phyloP scores from a whole-genome alignment of 2,888 invertebrate species.

The Dioctria linearis region DNA sequence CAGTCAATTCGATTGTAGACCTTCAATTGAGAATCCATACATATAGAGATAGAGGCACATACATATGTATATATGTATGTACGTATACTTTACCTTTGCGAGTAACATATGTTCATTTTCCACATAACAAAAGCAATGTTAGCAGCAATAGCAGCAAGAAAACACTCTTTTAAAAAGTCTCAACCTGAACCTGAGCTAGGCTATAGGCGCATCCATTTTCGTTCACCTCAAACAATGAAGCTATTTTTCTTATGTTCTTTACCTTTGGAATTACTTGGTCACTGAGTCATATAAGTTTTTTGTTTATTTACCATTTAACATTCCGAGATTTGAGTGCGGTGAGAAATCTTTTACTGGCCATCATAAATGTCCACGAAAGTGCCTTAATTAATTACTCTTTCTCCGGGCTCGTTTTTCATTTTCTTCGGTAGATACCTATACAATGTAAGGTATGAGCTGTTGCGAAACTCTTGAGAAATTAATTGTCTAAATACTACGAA shows the following conservation, averaged over 20 bases:
- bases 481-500: neutral
- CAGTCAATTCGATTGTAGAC: constrained; percentile 17
- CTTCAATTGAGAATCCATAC: neutral
- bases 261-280: constrained; percentile 20
- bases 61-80: neutral
- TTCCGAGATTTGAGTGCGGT: constrained; percentile 14
- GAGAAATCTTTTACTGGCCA: constrained; percentile 22
- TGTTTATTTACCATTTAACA: constrained; percentile 27
- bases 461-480: neutral
- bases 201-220: neutral
- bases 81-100: no score
- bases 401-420: neutral
- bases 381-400: constrained; percentile 39
- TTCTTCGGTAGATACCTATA: neutral
- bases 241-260: constrained; percentile 9
- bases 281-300: constrained; percentile 13
- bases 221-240: constrained; percentile 2
- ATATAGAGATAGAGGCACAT: neutral
- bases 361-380: constrained; percentile 7
- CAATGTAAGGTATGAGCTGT: neutral
- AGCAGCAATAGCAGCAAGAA: neutral
- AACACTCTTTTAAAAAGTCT: neutral
- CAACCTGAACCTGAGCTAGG: neutral
- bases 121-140: constrained; percentile 8
- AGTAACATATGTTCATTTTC: constrained; percentile 22